phyloP scores from a whole-genome alignment of 2,888 invertebrate genomes.

The Phaedon cochleariae region DNA sequence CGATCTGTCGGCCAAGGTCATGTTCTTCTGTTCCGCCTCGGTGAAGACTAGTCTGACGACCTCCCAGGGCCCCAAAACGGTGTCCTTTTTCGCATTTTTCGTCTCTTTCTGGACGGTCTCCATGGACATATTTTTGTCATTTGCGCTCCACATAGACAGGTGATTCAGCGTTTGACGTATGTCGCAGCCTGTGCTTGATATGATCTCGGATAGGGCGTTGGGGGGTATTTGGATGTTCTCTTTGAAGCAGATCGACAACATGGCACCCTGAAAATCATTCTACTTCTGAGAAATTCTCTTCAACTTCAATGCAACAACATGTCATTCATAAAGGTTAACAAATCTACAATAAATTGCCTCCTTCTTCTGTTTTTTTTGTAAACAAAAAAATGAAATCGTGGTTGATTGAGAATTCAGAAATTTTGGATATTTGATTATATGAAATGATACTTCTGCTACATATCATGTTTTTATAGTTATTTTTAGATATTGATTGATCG shows the following conservation, averaged over 20 bases:
- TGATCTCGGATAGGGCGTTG: conserved; percentile 83
- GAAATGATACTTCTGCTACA: too few relatives aligned
- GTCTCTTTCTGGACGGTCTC: conserved; percentile 68
- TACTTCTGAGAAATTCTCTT: neutral
- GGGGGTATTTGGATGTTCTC: conserved; percentile 84
- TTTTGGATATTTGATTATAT: too few relatives aligned
- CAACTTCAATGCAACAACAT: too few relatives aligned
- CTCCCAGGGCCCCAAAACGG: conserved; percentile 93
- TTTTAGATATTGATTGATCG: too few relatives aligned
- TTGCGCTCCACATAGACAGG: conserved; percentile 81
- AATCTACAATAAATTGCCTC: too few relatives aligned
- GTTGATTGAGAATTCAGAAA: too few relatives aligned
- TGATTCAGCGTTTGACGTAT: conserved; percentile 93
- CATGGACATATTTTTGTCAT: conserved; percentile 61
- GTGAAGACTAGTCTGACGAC: conserved; percentile 90
- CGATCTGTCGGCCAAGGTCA: conserved; percentile 83
- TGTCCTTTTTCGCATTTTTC: conserved; percentile 77
- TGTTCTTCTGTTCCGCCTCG: conserved; percentile 77
- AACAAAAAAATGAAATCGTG: too few relatives aligned
- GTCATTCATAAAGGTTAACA: too few relatives aligned
- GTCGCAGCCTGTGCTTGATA: conserved; percentile 89
- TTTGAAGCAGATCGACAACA: conserved; percentile 91
- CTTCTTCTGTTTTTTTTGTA: too few relatives aligned
- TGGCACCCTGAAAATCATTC: conserved; percentile 72
- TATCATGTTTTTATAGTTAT: too few relatives aligned